Conservation (phyloP, 30 jellyfish, hydroid and myxozoan genomes). For the Mastigias papua region DNA sequence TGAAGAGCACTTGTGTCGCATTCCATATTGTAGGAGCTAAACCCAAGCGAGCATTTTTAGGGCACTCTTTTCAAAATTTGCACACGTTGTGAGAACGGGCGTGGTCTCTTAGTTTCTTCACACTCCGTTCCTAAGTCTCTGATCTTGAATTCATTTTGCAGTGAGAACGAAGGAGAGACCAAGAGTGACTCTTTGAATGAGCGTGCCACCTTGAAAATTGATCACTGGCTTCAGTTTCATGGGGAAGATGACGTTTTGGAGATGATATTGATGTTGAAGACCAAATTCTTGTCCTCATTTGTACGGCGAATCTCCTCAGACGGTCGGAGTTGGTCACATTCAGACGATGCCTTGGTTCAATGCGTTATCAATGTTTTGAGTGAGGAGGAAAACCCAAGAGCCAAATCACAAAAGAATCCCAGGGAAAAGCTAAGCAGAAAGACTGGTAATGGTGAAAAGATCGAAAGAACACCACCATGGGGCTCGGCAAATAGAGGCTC, state of each 20-base stretch:
- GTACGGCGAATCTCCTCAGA: slow-evolving; percentile 82
- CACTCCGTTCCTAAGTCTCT: no score
- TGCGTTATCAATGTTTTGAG: slow-evolving; percentile 73
- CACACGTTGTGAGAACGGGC: no score
- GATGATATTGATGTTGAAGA: slow-evolving; percentile 69
- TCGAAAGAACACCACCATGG: slow-evolving; percentile 41
- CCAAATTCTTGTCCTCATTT: slow-evolving; percentile 77
- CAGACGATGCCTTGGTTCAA: slow-evolving; percentile 88
- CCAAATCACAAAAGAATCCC: slow-evolving; percentile 34
- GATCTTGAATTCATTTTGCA: background rate
- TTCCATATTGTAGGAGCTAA: no score
- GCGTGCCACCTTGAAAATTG: slow-evolving; percentile 75
- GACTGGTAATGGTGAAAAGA: slow-evolving; percentile 36
- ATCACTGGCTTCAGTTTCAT: slow-evolving; percentile 92
- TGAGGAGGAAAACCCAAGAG: slow-evolving; percentile 71
- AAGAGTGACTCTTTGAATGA: slow-evolving; percentile 3
- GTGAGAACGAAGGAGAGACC: slow-evolving; percentile 45
- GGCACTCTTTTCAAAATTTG: no score
- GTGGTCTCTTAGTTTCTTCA: no score
- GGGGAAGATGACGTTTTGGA: slow-evolving; percentile 86
- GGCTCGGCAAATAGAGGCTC: slow-evolving; percentile 41
- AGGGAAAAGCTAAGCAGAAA: slow-evolving; percentile 24
- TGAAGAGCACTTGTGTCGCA: no score
- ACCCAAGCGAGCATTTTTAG: no score
- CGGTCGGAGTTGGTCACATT: slow-evolving; percentile 85